Evolutionary conservation across 2,113 vertebrate genomes (phyloP).

Genomic region (Pithys albifrons): DNA sequence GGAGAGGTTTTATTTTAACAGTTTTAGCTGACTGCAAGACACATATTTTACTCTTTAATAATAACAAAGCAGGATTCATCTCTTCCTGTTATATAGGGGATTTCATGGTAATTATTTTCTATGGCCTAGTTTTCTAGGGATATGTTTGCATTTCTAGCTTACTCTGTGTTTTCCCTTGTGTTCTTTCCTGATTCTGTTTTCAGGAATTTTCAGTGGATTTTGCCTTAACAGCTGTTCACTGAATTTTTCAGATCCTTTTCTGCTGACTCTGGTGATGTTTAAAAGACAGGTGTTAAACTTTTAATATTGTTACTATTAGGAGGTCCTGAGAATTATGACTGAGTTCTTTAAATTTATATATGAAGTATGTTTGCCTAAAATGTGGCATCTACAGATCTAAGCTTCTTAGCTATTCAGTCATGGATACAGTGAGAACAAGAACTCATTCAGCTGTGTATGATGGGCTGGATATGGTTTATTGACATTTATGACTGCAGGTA

Average conservation of each 20-base stretch:
- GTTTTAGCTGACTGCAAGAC: not conserved
- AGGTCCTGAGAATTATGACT: not conserved
- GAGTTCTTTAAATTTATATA: not conserved
- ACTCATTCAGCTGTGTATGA: not conserved
- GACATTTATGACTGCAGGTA: slow-evolving; percentile 32
- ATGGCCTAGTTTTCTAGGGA: not conserved
- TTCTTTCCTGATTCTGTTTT: not conserved
- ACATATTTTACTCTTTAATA: not conserved
- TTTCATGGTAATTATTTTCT: not conserved
- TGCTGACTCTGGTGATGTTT: not conserved
- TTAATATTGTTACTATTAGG: not conserved
- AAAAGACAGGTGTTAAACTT: not conserved
- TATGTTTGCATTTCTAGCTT: not conserved
- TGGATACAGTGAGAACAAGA: not conserved
- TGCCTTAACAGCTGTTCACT: not conserved
- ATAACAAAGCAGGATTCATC: not conserved
- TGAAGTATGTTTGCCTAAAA: not conserved
- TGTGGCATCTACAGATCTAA: not conserved
- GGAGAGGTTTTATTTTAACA: slow-evolving; percentile 4
- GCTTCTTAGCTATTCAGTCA: not conserved
- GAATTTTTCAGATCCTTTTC: slow-evolving; percentile 1
- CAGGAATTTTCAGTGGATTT: not conserved
- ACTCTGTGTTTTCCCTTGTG: not conserved
- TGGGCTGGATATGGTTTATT: slow-evolving; percentile 18
- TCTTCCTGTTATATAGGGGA: not conserved